Evolutionary conservation across 2,888 invertebrate genomes (phyloP).

Genomic region (Tubulanus polymorphus): DNA sequence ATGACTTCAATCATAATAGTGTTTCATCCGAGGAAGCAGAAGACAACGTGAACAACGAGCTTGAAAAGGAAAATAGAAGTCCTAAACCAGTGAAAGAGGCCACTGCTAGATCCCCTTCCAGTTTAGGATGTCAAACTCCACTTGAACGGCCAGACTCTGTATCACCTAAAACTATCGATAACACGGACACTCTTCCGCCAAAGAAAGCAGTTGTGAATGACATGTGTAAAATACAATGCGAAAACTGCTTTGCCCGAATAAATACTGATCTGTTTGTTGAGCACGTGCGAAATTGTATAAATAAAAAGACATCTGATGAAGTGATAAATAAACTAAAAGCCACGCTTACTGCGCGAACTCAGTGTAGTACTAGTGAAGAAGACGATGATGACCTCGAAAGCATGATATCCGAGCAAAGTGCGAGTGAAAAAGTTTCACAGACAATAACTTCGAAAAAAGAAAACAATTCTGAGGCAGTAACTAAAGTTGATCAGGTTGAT

Average conservation of each 20-base stretch:
- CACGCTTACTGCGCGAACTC: neutral
- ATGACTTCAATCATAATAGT: neutral
- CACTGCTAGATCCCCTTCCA: too few relatives aligned
- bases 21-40: neutral
- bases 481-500: neutral
- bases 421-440: too few relatives aligned
- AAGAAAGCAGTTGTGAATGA: slow-evolving; percentile 8
- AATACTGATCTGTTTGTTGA: slow-evolving; percentile 89
- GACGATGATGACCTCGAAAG: neutral
- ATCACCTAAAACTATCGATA: too few relatives aligned
- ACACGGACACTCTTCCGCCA: too few relatives aligned
- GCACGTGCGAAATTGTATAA: slow-evolving; percentile 81
- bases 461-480: neutral
- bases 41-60: neutral
- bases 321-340: neutral
- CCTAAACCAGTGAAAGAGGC: too few relatives aligned
- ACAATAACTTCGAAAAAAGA: too few relatives aligned
- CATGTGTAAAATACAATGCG: slow-evolving; percentile 75
- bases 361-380: neutral
- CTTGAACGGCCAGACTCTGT: too few relatives aligned
- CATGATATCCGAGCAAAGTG: neutral
- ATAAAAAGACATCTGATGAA: slow-evolving; percentile 18
- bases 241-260: slow-evolving; percentile 92
- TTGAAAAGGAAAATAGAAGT: too few relatives aligned
- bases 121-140: too few relatives aligned